Conservation (phyloP, 2,113 vertebrate genomes). For the Carassius carassius region DNA sequence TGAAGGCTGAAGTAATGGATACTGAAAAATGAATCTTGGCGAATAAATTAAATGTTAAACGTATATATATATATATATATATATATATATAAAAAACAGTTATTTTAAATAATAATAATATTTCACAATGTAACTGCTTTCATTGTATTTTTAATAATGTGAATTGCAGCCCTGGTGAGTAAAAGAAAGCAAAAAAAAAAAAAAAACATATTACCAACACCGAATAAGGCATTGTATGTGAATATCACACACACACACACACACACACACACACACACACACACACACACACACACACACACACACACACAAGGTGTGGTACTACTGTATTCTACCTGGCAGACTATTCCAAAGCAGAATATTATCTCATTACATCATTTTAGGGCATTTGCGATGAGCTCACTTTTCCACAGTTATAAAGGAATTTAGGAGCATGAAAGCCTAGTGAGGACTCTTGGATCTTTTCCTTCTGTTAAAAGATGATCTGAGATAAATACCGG, state of each 20-base stretch:
- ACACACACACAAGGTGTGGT: too few relatives aligned
- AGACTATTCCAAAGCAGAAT: too few relatives aligned
- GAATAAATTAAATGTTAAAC: background rate
- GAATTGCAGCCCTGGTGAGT: background rate
- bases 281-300: too few relatives aligned
- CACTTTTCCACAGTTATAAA: background rate
- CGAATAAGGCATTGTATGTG: too few relatives aligned
- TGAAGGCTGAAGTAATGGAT: too few relatives aligned
- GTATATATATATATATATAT: background rate
- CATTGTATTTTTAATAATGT: background rate
- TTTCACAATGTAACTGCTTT: too few relatives aligned
- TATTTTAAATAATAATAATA: background rate
- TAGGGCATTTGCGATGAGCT: background rate
- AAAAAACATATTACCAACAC: too few relatives aligned
- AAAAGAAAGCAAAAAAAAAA: too few relatives aligned
- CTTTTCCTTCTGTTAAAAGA: constrained; percentile 6
- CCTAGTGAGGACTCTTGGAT: background rate
- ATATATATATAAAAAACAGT: background rate
- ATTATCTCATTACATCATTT: background rate
- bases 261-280: too few relatives aligned
- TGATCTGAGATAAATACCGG: constrained; percentile 4
- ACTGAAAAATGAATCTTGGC: too few relatives aligned
- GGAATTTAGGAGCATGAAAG: constrained; percentile 13
- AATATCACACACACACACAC: too few relatives aligned
- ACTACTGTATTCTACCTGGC: too few relatives aligned